phyloP scores from a whole-genome alignment of 1,140 invertebrate genomes.

The Hypothenemus hampei region DNA sequence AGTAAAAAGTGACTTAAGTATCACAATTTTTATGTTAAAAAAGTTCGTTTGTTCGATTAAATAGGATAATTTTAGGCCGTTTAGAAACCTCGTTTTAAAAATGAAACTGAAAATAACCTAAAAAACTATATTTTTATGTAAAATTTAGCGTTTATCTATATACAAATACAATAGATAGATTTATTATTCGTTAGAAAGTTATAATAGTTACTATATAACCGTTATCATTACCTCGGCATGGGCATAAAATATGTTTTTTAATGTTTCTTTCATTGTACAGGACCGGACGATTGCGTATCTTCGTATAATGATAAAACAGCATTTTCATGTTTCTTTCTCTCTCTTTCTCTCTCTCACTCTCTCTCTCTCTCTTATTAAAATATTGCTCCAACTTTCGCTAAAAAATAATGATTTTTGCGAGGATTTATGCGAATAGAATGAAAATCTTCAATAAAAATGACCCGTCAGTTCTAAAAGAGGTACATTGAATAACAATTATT shows the following conservation, averaged over 20 bases:
- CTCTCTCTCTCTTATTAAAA: no score
- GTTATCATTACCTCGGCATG: background rate
- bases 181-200: background rate
- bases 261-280: conserved; percentile 21
- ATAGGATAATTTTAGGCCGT: conserved; percentile 33
- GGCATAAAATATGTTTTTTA: background rate
- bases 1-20: conserved; percentile 3
- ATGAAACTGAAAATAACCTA: background rate
- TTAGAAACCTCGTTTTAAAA: conserved; percentile 22
- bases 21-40: conserved; percentile 32
- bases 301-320: conserved; percentile 1
- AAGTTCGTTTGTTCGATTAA: conserved; percentile 24
- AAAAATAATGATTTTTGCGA: no score
- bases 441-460: no score
- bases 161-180: conserved; percentile 18
- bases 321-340: no score
- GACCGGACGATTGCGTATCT: conserved; percentile 12
- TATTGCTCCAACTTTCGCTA: no score
- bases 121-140: background rate
- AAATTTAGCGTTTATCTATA: conserved; percentile 3
- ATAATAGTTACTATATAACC: background rate
- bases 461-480: conserved; percentile 36
- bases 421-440: no score
- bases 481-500: conserved; percentile 41
- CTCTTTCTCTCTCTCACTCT: no score